A percentile compares a stretch with the other conserved stretches of the same genome.
These are phyloP conservation scores for Drosophila mulleri DNA, from an alignment of 2,888 invertebrate species.

Conservation along the genomic window DNA sequence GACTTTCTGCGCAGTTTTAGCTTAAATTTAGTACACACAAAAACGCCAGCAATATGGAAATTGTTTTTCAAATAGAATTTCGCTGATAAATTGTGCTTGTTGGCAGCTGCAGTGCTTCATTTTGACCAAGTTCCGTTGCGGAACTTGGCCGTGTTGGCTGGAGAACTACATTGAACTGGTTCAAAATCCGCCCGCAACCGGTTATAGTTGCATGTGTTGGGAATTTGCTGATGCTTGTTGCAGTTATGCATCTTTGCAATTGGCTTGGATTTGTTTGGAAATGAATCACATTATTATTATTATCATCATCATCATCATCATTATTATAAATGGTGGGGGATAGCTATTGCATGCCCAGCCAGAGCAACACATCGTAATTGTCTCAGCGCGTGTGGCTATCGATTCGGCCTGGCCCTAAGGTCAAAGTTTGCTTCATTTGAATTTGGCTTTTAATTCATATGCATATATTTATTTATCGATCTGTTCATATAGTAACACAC, in stretches of 20 bases:
- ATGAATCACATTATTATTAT: slow-evolving; percentile 15
- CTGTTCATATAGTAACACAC: slow-evolving; percentile 14
- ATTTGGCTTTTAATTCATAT: background rate
- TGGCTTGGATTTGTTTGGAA: slow-evolving; percentile 59
- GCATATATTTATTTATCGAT: slow-evolving; percentile 23
- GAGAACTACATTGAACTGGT: slow-evolving; percentile 55
- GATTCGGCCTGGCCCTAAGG: slow-evolving; percentile 34
- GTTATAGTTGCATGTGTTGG: slow-evolving; percentile 24
- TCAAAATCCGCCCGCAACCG: slow-evolving; percentile 45
- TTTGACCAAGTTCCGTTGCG: slow-evolving; percentile 40
- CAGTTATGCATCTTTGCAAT: slow-evolving; percentile 33
- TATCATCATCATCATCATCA: background rate
- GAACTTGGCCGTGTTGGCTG: slow-evolving; percentile 4
- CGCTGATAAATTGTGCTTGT: slow-evolving; percentile 33
- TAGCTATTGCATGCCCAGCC: slow-evolving; percentile 14
- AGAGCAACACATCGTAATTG: slow-evolving; percentile 1
- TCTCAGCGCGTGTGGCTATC: slow-evolving; percentile 40
- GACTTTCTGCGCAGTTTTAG: background rate
- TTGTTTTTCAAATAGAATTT: slow-evolving; percentile 33
- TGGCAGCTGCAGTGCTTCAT: slow-evolving; percentile 49
- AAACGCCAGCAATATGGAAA: slow-evolving; percentile 26
- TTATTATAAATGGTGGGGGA: slow-evolving; percentile 11
- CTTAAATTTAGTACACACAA: background rate
- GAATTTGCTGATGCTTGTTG: slow-evolving; percentile 8
- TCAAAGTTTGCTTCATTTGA: slow-evolving; percentile 25